Percentiles rank a stretch among this genome's conserved stretches.
phyloP scores from a whole-genome alignment of 2,113 vertebrate genomes.

The Cyprinodon tularosa region DNA sequence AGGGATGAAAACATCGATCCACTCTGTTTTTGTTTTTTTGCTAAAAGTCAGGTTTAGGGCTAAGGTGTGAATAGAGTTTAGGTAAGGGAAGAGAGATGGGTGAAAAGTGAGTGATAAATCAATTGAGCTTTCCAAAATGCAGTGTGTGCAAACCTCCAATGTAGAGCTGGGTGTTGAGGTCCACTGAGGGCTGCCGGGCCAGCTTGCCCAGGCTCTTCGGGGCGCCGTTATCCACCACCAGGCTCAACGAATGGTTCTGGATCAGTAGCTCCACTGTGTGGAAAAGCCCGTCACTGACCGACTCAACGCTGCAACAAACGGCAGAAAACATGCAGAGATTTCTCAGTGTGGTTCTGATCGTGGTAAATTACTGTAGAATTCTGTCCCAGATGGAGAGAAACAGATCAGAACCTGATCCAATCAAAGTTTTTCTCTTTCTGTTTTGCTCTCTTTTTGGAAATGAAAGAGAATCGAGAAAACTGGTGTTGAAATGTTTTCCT shows the following conservation, averaged over 20 bases:
- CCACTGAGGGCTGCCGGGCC: slow-evolving; percentile 87
- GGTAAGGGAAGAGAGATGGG: too few species aligned
- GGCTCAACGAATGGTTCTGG: slow-evolving; percentile 92
- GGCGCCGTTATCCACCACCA: slow-evolving; percentile 93
- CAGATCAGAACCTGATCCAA: slow-evolving; percentile 43
- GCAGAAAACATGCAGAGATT: slow-evolving; percentile 2
- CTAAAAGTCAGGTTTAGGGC: too few species aligned
- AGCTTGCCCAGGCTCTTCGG: slow-evolving; percentile 95
- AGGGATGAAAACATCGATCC: neutral
- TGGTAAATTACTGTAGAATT: slow-evolving; percentile 44
- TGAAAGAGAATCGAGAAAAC: slow-evolving; percentile 42
- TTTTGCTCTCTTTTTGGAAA: slow-evolving; percentile 58
- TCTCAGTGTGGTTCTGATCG: slow-evolving; percentile 48
- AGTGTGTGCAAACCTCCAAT: slow-evolving; percentile 86
- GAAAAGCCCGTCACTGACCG: slow-evolving; percentile 94
- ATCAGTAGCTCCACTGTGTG: slow-evolving; percentile 93
- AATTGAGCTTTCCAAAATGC: too few species aligned
- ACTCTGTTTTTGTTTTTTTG: too few species aligned
- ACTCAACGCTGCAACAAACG: slow-evolving; percentile 87
- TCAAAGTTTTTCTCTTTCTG: slow-evolving; percentile 26
- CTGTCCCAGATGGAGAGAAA: slow-evolving; percentile 40
- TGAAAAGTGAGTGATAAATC: too few species aligned
- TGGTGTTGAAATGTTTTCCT: slow-evolving; percentile 29
- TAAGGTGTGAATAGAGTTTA: too few species aligned
- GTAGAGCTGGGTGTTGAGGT: slow-evolving; percentile 92